A percentile compares a stretch with the other conserved stretches of the same genome.
phyloP scores from a whole-genome alignment of 1,140 invertebrate species.

The Carposina sasakii region DNA sequence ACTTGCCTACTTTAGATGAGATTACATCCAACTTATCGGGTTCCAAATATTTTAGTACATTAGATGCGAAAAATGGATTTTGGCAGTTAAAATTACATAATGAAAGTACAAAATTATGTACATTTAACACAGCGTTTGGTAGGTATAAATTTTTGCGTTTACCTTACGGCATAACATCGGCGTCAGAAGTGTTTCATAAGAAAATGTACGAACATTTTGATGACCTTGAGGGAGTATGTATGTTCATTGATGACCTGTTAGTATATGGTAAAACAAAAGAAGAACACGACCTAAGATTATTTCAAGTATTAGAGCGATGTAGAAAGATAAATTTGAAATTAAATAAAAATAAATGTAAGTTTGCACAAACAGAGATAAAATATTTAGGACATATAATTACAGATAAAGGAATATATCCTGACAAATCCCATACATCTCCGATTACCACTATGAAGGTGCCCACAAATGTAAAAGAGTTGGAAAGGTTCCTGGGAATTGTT shows the following conservation, averaged over 20 bases:
- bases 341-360: conserved; percentile 17
- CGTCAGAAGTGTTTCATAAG: conserved; percentile 8
- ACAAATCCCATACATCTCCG: not conserved
- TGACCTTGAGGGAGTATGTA: conserved; percentile 10
- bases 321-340: conserved; percentile 17
- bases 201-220: conserved; percentile 7
- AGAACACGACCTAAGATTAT: conserved; percentile 6
- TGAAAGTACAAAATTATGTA: conserved; percentile 40
- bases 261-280: conserved; percentile 3
- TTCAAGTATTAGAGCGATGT: conserved; percentile 12
- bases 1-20: conserved; percentile 25
- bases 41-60: not conserved
- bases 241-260: conserved; percentile 18
- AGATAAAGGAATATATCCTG: not conserved
- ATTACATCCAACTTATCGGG: not conserved
- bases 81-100: conserved; percentile 19
- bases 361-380: conserved; percentile 3
- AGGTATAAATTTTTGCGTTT: conserved; percentile 12
- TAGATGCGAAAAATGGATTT: conserved; percentile 15
- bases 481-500: not conserved
- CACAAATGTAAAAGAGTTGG: not conserved
- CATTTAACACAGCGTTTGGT: conserved; percentile 52
- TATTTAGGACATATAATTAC: conserved; percentile 13
- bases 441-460: not conserved
- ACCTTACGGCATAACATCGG: conserved; percentile 6